Evolutionary conservation across 1,140 invertebrate genomes (phyloP).

Genomic region (Dinothrombium tinctorium): DNA sequence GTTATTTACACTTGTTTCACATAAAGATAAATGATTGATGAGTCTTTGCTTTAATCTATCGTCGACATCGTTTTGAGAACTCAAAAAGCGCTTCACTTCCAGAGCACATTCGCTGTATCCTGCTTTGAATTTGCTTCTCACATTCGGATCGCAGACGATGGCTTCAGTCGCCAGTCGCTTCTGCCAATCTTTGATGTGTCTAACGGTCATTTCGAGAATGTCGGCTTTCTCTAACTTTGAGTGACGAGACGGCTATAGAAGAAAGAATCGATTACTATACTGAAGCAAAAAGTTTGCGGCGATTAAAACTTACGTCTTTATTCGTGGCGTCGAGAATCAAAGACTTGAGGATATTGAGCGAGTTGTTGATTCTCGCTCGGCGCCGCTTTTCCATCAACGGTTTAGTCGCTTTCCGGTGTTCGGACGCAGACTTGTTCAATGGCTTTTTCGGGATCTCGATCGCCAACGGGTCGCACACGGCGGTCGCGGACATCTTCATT

Average conservation of each 20-base stretch:
- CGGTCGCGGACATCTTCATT: neutral
- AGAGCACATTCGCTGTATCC: slow-evolving; percentile 66
- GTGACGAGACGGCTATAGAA: slow-evolving; percentile 7
- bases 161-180: neutral
- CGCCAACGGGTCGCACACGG: neutral
- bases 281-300: neutral
- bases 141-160: slow-evolving; percentile 41
- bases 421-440: slow-evolving; percentile 2
- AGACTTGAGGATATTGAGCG: slow-evolving; percentile 62
- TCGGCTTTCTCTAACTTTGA: slow-evolving; percentile 85
- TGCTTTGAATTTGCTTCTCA: too few relatives aligned
- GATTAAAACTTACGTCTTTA: slow-evolving; percentile 15
- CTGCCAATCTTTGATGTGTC: slow-evolving; percentile 22
- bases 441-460: slow-evolving; percentile 6
- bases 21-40: slow-evolving; percentile 28
- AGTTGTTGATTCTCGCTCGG: slow-evolving; percentile 76
- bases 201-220: slow-evolving; percentile 84
- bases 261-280: neutral
- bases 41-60: slow-evolving; percentile 32
- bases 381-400: slow-evolving; percentile 86
- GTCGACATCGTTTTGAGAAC: slow-evolving; percentile 28
- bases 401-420: slow-evolving; percentile 9
- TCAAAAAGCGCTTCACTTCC: slow-evolving; percentile 38
- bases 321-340: slow-evolving; percentile 50
- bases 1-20: too few relatives aligned